Base-by-base conservation (phyloP, 53 echinoderm and acorn worm genomes). In the Apostichopus leukothele region DNA sequence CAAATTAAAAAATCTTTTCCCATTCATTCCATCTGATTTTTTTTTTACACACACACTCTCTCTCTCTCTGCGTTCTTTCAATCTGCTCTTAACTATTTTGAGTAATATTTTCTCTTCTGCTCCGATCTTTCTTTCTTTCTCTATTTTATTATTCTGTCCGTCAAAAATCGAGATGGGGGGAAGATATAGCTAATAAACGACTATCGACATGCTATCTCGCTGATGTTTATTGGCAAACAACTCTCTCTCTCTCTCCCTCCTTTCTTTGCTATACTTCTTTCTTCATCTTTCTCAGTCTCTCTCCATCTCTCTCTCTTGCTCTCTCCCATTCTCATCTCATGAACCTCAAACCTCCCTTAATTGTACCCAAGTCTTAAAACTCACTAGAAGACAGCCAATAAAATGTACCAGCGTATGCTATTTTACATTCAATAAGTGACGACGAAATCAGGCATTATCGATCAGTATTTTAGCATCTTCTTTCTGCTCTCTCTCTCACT, bases 151-250 rank as follows among this genome's bases (percentile, higher is more conserved):
- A 11, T 61, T 61, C 13, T 61, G 0, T 13, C 0, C 10, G 61
- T 61, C 9, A 61, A 11, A 68, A 18, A 68, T 79, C 79, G 53
- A 79, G 79, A 19, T 18, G 53, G 57, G 53, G 57, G 50, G 53
- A 53, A 53, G n/a, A 55, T 79, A 53, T 53, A 53, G 79, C 79
- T 79, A 79, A 79, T 79, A 79, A 39, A 79, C 57, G 18, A 12
- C 79, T 13, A 79, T 79, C 79, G 79, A 79, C 79, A 50, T 55
- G 79, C 79, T 55, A 79, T 79, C 79, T 79, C 79, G 57, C 27
- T 54, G 53, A 54, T 79, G 79, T 79, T 79, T 79, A 79, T 79
- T 79, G 79, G 53, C 79, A 79, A 79, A 79, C 79, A 79, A 79
- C 14, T 79, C 79, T 26, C 50, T 53, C 67, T 67, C 67, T n/a